Evolutionary conservation across 2,113 vertebrate species (phyloP), one percentile per base, ranked within the genome.

Genomic region (Cebus imitator): DNA sequence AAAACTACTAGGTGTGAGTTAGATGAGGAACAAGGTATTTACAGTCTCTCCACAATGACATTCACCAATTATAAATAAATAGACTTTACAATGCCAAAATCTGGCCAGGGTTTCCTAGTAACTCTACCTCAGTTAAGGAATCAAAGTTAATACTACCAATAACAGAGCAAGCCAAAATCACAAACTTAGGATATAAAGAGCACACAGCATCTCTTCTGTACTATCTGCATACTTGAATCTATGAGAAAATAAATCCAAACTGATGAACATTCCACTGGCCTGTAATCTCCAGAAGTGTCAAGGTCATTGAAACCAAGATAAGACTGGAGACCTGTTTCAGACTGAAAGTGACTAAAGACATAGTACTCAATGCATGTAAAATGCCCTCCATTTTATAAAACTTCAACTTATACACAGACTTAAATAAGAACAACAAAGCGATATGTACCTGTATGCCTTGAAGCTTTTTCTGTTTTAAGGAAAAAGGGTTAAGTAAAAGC

Each of bases 401-500:
- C 45, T 35, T 76, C 76, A 52, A 23, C 66, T 88, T 43, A 73
- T 0, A 76, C 32, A 89, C 7, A 64, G 58, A 61, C 20, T 87
- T 75, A 79, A 1, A 21, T 18, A 43, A 94, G 80, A 76, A 68
- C 10, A 48, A 55, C 18, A 73, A 9, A 73, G 35, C 43, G 3
- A 7, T 25, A 79, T 40, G 20, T 11, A 35, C 27, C 35, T 58
- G 6, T 70, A 73, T 27, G 48, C 43, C 20, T 80, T 11, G 30
- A 73, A 72, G 32, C 35, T 32, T 95, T 89, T 79, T 81, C 73
- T 79, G 72, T 89, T 84, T 82, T 86, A 89, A 66, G 66, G 21
- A 40, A 88, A 92, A 79, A 18, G 40, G 6, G 13, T 55, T 64
- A 88, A 97, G 35, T 66, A 80, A 81, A 91, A 96, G 55, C n/a